Conservation (phyloP, 1,140 invertebrate genomes). For the Leguminivora glycinivorella region DNA sequence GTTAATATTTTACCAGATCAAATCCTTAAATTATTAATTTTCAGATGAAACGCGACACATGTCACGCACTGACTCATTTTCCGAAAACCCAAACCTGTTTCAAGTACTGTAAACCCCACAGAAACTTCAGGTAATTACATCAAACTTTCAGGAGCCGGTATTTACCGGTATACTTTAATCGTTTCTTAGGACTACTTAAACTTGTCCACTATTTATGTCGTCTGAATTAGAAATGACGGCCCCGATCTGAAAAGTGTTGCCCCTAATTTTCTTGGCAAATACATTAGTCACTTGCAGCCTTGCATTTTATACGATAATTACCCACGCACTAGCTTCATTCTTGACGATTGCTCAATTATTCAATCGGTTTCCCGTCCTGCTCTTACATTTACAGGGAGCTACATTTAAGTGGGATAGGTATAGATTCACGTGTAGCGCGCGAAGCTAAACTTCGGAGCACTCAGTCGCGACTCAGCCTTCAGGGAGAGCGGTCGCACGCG, state of each 20-base stretch:
- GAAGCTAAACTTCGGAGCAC: conserved; percentile 33
- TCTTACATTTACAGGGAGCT: conserved; percentile 28
- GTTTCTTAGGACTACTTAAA: conserved; percentile 46
- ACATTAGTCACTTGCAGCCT: conserved; percentile 59
- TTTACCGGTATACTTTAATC: conserved; percentile 21
- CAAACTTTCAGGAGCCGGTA: conserved; percentile 8
- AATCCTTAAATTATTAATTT: not conserved
- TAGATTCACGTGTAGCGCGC: conserved; percentile 37
- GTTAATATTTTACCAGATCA: not conserved
- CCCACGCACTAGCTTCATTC: conserved; percentile 58
- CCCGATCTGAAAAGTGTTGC: conserved; percentile 54
- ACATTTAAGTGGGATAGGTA: conserved; percentile 42
- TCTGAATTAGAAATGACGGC: conserved; percentile 59
- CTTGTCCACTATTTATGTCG: conserved; percentile 59
- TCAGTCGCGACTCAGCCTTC: conserved; percentile 57
- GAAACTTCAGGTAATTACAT: conserved; percentile 12
- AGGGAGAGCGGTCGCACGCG: conserved; percentile 60
- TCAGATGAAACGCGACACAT: not conserved
- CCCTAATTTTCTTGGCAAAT: conserved; percentile 62
- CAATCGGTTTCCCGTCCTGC: conserved; percentile 52
- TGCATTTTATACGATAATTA: conserved; percentile 62
- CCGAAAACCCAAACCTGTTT: not conserved
- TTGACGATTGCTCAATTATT: conserved; percentile 65
- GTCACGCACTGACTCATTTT: not conserved
- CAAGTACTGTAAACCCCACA: not conserved